Evolutionary conservation across 2,888 invertebrate species (phyloP).

Genomic region (Antitype chi): DNA sequence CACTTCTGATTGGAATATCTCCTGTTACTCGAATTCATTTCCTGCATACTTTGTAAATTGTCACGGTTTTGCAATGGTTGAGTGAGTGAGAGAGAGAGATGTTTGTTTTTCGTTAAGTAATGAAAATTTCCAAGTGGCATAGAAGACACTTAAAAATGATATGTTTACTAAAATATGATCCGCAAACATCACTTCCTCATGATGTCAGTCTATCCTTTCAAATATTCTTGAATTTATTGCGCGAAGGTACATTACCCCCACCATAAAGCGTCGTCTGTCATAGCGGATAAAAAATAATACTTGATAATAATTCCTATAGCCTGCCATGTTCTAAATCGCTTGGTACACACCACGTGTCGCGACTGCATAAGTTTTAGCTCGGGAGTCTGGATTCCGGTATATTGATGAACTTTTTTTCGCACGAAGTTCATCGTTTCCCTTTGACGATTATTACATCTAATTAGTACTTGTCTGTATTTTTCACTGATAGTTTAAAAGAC

Average conservation of each 20-base stretch:
- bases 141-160: neutral
- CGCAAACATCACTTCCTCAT: neutral
- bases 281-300: slow-evolving; percentile 79
- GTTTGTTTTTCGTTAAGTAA: neutral
- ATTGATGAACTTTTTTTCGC: neutral
- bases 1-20: neutral
- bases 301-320: slow-evolving; percentile 80
- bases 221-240: slow-evolving; percentile 37
- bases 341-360: slow-evolving; percentile 75
- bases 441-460: neutral
- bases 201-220: slow-evolving; percentile 6
- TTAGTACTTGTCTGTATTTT: neutral
- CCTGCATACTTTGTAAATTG: neutral
- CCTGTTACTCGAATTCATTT: too few species aligned
- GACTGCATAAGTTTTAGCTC: slow-evolving; percentile 75
- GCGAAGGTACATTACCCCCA: slow-evolving; percentile 13
- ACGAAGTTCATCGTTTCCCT: neutral
- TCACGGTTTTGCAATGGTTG: too few species aligned
- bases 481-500: neutral
- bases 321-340: slow-evolving; percentile 74
- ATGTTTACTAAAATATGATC: neutral
- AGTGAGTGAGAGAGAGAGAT: too few species aligned
- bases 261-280: slow-evolving; percentile 72
- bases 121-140: too few species aligned
- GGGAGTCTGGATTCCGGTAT: slow-evolving; percentile 55